Conservation (phyloP, 2,113 vertebrate genomes). For the Dasypus novemcinctus region DNA sequence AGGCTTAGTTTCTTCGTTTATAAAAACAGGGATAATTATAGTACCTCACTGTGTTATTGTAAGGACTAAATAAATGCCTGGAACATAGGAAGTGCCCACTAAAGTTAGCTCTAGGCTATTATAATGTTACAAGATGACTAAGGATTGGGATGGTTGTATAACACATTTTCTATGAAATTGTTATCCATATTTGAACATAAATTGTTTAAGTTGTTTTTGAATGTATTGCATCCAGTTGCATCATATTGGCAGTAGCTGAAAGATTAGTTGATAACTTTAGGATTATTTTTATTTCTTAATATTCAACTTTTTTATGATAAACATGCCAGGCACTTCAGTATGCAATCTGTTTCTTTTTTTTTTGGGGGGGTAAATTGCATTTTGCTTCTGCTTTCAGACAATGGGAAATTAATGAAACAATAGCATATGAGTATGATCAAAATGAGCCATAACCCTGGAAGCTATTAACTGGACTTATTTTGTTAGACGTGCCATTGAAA, state of each 20-base stretch:
- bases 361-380: conserved; percentile 1
- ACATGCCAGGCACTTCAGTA: not conserved
- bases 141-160: conserved; percentile 5
- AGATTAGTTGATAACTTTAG: not conserved
- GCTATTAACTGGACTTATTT: conserved; percentile 25
- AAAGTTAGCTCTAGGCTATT: conserved; percentile 19
- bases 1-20: conserved; percentile 49
- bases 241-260: conserved; percentile 17
- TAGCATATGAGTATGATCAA: conserved; percentile 30
- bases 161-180: conserved; percentile 48
- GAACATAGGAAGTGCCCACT: not conserved
- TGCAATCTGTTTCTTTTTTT: conserved; percentile 20
- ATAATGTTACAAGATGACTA: not conserved
- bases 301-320: conserved; percentile 41
- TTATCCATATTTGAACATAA: conserved; percentile 2
- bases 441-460: not conserved
- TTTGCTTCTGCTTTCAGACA: conserved; percentile 28
- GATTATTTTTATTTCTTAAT: conserved; percentile 39
- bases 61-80: not conserved
- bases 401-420: not conserved
- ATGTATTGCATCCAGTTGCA: not conserved
- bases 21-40: conserved; percentile 24
- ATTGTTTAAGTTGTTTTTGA: conserved; percentile 39
- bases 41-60: not conserved
- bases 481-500: not conserved